phyloP scores from a whole-genome alignment of 2,797 vertebrate species.

The Leptatherina wallacei region DNA sequence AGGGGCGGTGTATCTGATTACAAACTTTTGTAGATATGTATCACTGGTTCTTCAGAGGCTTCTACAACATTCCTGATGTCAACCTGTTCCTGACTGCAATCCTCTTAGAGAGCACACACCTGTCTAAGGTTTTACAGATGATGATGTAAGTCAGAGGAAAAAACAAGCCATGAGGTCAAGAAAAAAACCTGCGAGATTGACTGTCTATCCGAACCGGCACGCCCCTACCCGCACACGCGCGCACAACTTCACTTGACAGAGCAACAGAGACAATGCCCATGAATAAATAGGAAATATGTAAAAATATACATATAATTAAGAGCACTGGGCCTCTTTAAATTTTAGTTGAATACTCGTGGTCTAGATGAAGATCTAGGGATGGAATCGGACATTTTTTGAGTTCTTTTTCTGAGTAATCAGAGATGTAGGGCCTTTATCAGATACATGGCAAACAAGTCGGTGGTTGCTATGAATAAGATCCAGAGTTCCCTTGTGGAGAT shows the following conservation, averaged over 20 bases:
- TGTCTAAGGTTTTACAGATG: not conserved
- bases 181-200: not conserved
- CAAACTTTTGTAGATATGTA: not conserved
- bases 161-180: too few relatives aligned
- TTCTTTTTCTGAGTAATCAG: not conserved
- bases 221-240: too few relatives aligned
- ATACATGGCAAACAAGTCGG: not conserved
- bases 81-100: not conserved
- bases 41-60: not conserved
- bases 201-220: not conserved
- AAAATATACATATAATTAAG: too few relatives aligned
- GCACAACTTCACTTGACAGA: too few relatives aligned
- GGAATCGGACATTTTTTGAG: not conserved
- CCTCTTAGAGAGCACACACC: not conserved
- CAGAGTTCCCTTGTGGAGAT: conserved; percentile 7
- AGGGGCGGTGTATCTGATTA: not conserved
- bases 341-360: too few relatives aligned
- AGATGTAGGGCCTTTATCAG: conserved; percentile 7
- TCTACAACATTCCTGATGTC: not conserved
- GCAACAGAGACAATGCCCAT: too few relatives aligned
- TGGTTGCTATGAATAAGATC: conserved; percentile 9
- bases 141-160: not conserved
- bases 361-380: not conserved
- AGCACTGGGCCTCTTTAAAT: too few relatives aligned
- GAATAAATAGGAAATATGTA: too few relatives aligned